Conservation (phyloP, 2,888 invertebrate genomes). For the Spodoptera picta region DNA sequence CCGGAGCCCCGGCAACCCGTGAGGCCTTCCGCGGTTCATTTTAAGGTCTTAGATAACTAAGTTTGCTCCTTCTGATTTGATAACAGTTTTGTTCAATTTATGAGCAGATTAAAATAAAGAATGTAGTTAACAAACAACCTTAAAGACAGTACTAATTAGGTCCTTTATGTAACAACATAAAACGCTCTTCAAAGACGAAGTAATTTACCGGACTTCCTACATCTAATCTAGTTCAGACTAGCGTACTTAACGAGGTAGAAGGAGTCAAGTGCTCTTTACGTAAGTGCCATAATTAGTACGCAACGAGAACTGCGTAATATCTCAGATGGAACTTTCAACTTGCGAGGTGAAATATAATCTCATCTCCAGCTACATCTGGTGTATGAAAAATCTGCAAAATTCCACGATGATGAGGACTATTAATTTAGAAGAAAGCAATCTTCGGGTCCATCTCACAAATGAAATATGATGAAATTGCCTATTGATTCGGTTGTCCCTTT, state of each 20-base stretch:
- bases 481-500: not conserved
- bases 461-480: conserved; percentile 3
- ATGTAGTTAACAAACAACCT: not conserved
- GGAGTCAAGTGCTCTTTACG: conserved; percentile 14
- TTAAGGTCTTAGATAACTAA: no score
- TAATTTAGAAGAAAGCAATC: conserved; percentile 9
- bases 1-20: no score
- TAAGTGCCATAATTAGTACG: conserved; percentile 39
- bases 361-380: conserved; percentile 20
- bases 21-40: no score
- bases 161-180: not conserved
- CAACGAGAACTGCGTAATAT: conserved; percentile 24
- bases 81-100: no score
- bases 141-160: not conserved
- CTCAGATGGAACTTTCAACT: conserved; percentile 6
- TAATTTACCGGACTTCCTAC: conserved; percentile 29
- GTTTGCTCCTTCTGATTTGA: no score
- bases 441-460: conserved; percentile 2
- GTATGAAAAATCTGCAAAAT: conserved; percentile 9
- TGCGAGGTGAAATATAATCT: conserved; percentile 15
- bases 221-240: conserved; percentile 17
- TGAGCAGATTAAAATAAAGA: no score
- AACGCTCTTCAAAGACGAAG: conserved; percentile 10
- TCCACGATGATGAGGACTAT: conserved; percentile 7
- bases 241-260: conserved; percentile 34